phyloP scores from a whole-genome alignment of 2,797 vertebrate genomes.

The Gila robusta region DNA sequence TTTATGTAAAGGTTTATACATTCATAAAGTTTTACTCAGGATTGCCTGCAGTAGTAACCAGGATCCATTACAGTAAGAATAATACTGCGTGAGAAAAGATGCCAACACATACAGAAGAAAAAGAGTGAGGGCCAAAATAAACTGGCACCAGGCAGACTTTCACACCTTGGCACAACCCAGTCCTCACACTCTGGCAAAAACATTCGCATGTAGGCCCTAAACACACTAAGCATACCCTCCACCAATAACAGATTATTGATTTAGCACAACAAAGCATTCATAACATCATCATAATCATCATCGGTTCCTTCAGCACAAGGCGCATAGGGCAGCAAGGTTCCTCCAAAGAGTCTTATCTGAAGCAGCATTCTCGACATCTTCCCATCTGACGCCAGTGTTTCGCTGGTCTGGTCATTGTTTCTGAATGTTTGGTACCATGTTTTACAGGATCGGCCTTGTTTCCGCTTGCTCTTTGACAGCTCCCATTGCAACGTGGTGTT shows the following conservation, averaged over 20 bases:
- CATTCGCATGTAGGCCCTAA: slow-evolving; percentile 66
- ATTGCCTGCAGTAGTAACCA: slow-evolving; percentile 62
- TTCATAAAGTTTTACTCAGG: slow-evolving; percentile 67
- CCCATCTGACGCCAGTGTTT: not conserved
- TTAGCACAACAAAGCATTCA: slow-evolving; percentile 55
- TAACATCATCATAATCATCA: slow-evolving; percentile 3
- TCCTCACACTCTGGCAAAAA: slow-evolving; percentile 65
- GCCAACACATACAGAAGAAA: slow-evolving; percentile 63
- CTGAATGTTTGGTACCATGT: not conserved
- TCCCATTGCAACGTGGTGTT: not conserved
- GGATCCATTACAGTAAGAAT: slow-evolving; percentile 67
- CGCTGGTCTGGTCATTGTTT: not conserved
- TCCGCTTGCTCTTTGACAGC: too few relatives aligned
- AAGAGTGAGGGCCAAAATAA: slow-evolving; percentile 69
- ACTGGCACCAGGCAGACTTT: slow-evolving; percentile 71
- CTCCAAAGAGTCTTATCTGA: not conserved
- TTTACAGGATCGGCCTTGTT: not conserved
- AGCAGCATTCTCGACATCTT: not conserved
- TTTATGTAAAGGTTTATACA: slow-evolving; percentile 65
- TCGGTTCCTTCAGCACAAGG: not conserved
- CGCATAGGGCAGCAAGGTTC: not conserved
- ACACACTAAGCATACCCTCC: slow-evolving; percentile 62
- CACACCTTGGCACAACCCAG: slow-evolving; percentile 74
- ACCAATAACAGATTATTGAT: slow-evolving; percentile 61
- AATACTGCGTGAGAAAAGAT: slow-evolving; percentile 65